Evolutionary conservation across 2,797 vertebrate genomes (phyloP).

Genomic region (Sebastiscus tertius): DNA sequence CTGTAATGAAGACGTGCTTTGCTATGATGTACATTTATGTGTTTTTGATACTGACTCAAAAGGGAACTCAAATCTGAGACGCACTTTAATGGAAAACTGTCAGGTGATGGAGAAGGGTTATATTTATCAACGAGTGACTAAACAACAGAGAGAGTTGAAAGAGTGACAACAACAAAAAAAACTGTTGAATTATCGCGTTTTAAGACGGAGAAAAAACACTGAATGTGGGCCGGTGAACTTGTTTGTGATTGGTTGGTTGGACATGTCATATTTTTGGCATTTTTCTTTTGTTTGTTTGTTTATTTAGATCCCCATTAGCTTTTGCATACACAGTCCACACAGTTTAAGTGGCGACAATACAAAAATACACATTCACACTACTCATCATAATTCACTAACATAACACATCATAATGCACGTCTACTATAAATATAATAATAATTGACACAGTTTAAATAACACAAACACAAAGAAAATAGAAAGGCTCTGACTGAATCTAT

Average conservation of each 20-base stretch:
- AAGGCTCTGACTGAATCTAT: too few relatives aligned
- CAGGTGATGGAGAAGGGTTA: background rate
- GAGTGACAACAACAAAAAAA: background rate
- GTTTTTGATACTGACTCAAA: background rate
- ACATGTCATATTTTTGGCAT: background rate
- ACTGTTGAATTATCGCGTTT: background rate
- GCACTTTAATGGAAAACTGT: slow-evolving; percentile 59
- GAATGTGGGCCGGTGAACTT: background rate
- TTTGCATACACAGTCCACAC: too few relatives aligned
- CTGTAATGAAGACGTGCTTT: background rate
- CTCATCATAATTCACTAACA: too few relatives aligned
- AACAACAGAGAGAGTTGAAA: background rate
- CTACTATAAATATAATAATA: too few relatives aligned
- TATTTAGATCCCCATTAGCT: fast-evolving
- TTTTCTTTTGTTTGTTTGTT: background rate
- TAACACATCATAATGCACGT: too few relatives aligned
- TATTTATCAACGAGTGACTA: background rate
- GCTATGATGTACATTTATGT: background rate
- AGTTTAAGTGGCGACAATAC: too few relatives aligned
- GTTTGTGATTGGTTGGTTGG: background rate
- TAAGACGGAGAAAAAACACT: background rate
- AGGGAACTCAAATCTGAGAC: background rate
- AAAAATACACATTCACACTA: too few relatives aligned
- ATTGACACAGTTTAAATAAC: too few relatives aligned
- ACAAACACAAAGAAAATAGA: too few relatives aligned